Evolutionary conservation across 2,113 vertebrate species (phyloP).

Genomic region (Pseudonaja textilis): DNA sequence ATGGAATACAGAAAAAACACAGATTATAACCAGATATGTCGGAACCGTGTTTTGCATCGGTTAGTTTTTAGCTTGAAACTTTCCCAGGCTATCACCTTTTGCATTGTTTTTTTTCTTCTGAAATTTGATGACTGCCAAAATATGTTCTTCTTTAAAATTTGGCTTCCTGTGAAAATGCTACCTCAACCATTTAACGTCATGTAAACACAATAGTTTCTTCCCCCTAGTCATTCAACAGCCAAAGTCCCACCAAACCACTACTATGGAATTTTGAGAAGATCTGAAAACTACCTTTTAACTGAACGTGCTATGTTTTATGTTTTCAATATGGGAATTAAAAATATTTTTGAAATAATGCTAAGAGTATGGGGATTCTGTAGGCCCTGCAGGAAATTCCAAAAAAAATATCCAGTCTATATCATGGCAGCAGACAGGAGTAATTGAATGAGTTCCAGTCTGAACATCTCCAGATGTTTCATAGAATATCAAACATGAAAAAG

Average conservation of each 20-base stretch:
- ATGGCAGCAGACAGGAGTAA: not conserved
- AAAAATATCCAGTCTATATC: not conserved
- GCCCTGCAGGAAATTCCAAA: not conserved
- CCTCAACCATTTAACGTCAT: not conserved
- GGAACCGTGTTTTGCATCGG: not conserved
- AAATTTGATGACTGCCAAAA: constrained; percentile 7
- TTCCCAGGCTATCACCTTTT: constrained; percentile 19
- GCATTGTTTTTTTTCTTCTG: not conserved
- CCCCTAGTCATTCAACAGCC: not conserved
- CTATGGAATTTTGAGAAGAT: not conserved
- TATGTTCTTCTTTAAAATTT: constrained; percentile 10
- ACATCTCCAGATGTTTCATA: constrained; percentile 25
- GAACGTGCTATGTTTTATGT: not conserved
- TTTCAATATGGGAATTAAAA: not conserved
- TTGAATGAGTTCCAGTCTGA: constrained; percentile 16
- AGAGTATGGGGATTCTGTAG: not conserved
- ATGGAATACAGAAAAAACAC: not conserved
- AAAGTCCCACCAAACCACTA: not conserved
- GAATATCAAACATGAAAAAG: constrained; percentile 1
- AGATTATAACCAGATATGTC: not conserved
- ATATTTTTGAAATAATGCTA: not conserved
- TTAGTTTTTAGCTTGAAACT: not conserved
- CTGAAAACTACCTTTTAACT: not conserved
- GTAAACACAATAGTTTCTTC: not conserved
- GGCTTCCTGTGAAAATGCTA: not conserved